A percentile compares a stretch with the other conserved stretches of the same genome.
These are phyloP conservation scores for Cervus canadensis DNA, from an alignment of 2,113 vertebrate species.

Conservation along the genomic window DNA sequence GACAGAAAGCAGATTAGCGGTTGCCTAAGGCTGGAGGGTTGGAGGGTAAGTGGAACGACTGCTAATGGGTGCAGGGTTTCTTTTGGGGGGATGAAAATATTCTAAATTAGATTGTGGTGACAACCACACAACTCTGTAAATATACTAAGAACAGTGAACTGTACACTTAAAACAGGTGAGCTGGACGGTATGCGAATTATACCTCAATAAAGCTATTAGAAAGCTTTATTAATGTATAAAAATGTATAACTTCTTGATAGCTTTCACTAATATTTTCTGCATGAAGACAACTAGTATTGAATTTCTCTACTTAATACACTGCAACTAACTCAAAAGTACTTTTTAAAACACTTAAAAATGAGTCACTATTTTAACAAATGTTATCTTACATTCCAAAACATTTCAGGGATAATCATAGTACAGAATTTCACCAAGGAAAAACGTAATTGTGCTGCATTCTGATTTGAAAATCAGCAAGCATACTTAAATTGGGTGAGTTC, in stretches of 20 bases:
- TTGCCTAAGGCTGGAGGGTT: background rate
- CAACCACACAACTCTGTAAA: background rate
- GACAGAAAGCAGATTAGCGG: background rate
- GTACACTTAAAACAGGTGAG: background rate
- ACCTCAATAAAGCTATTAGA: background rate
- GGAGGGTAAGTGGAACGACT: background rate
- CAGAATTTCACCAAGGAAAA: background rate
- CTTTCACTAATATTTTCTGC: background rate
- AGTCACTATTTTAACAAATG: background rate
- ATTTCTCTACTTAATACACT: background rate
- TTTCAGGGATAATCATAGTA: slow-evolving; percentile 13
- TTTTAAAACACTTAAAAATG: slow-evolving; percentile 39
- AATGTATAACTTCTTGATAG: background rate
- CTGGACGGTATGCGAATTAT: background rate
- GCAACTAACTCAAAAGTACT: background rate
- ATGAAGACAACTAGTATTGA: background rate
- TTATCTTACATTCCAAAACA: slow-evolving; percentile 7
- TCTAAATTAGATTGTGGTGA: background rate
- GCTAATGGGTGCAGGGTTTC: background rate
- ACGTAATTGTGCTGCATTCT: background rate
- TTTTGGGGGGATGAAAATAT: background rate
- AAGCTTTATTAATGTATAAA: background rate
- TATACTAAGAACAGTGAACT: background rate
- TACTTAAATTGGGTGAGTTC: background rate
- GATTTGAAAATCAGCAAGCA: background rate